Base-by-base conservation (phyloP, 2,888 invertebrate genomes). In the Bhutanitis thaidina region DNA sequence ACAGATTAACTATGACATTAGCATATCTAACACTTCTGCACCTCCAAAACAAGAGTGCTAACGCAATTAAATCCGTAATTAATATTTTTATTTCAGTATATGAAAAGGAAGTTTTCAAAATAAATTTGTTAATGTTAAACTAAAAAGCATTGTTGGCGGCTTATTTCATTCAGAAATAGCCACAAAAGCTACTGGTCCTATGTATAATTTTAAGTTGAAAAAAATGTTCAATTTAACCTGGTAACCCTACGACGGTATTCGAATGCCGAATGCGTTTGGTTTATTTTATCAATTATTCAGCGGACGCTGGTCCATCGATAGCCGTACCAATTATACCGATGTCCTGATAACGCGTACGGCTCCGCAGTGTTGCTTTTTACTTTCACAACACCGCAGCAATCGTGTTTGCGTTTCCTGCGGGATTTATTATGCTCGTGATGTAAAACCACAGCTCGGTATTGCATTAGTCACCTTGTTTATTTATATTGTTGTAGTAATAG, bases 261-360 rank as follows among this genome's bases (percentile, higher is more conserved):
- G 34, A 37, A 38, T 39, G 30, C 36, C 1, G 34, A 37, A 38
- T 39, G 30, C 36, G 25, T 35, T 57, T 67, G 68, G 74, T 74
- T 69, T 67, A 65, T 75, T 77, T 77, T 80, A 81, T 80, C 79
- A 76, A 72, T 71, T 67, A 64, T 61, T 60, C 64, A 70, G 67
- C 82, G 84, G 81, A 83, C 77, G 77, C 67, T 54, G 54, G 52
- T 57, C 60, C 65, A 70, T 72, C 65, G 72, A 71, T 67, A 68
- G 62, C 64, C 65, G 67, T 73, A 70, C 69, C 65, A 65, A 70
- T 66, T 67, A 65, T 61, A 64, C 37, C 12, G 15, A 7, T 48
- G 64, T 56, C 59, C 60, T 63, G 45, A 40, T 48, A 36, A 27
- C 10, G 12, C 12, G 51, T 52, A 36, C 40, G 27, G 27, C 32